A percentile compares a stretch with the other conserved stretches of the same genome.
Conservation (phyloP, 2,113 vertebrate genomes). For the Elephas maximus region DNA sequence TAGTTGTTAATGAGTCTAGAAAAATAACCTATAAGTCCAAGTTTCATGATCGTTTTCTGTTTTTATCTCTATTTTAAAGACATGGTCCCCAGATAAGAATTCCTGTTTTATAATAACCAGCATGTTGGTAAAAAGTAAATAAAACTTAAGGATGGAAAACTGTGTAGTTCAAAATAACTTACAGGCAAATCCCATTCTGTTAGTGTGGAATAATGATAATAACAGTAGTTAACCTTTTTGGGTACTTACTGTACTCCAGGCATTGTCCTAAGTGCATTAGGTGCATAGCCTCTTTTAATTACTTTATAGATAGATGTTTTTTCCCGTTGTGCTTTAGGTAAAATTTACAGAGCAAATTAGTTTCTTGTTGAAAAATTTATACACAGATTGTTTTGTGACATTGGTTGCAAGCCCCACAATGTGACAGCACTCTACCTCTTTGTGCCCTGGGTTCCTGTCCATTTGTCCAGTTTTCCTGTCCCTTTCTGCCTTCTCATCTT, state of each 20-base stretch:
- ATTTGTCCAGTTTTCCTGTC: no score
- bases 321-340: no score
- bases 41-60: neutral
- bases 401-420: no score
- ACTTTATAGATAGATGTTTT: no score
- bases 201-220: conserved; percentile 23
- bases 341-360: no score
- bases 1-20: conserved; percentile 26
- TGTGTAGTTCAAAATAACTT: conserved; percentile 30
- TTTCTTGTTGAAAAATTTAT: no score
- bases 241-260: neutral
- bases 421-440: no score
- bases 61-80: conserved; percentile 29
- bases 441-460: no score
- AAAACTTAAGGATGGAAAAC: conserved; percentile 30
- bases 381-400: no score
- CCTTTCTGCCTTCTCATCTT: no score
- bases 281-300: neutral
- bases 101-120: conserved; percentile 19
- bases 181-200: neutral
- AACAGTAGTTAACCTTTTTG: neutral
- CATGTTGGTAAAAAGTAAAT: neutral
- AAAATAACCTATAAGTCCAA: neutral
- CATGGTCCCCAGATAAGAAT: conserved; percentile 4
- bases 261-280: neutral